Base-by-base conservation (phyloP, 2,888 invertebrate species). In the Aleiodes testaceus region DNA sequence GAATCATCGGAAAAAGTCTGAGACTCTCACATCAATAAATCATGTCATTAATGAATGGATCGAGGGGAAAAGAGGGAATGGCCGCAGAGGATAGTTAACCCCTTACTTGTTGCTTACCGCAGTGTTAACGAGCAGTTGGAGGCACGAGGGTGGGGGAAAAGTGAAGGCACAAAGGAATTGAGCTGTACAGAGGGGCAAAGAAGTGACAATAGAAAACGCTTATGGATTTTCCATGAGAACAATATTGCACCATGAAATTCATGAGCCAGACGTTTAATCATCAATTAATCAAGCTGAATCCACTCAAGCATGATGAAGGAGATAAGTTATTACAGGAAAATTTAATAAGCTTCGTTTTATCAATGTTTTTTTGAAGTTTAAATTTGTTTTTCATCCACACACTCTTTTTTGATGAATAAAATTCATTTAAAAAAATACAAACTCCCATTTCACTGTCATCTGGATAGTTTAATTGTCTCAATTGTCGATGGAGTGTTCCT, bases 401-500 rank as follows among this genome's bases (percentile, higher is more conserved):
- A 16, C 14, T 12, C 14, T 14, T 49, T 26, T 26, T 20, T 52
- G 1, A 52, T 14, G 36, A 9, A 12, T 20, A 66, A n/a, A 16
- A 30, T 45, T 47, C 22, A 45, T 55, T 22, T n/a, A 36, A 71
- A 50, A 65, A 22, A 66, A 55, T 36, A 74, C 80, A 74, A 66
- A 84, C 81, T 74, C 82, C 84, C 81, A 82, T 82, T 61, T 81
- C 80, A 66, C 82, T 85, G 50, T 85, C 81, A 63, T 82, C 81
- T 49, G 82, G 82, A 75, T 81, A 83, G 42, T 79, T 78, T 50
- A 84, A 74, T 22, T 76, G 78, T 9, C 80, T 76, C 61, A 78
- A 73, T 55, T 79, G 81, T 50, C 81, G 81, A 72, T 77, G 78
- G 18, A 77, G 71, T 16, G 74, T 70, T 44, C 72, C 73, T 30